Base-by-base conservation (phyloP, 2,113 vertebrate genomes). In the Chelonoidis abingdonii region DNA sequence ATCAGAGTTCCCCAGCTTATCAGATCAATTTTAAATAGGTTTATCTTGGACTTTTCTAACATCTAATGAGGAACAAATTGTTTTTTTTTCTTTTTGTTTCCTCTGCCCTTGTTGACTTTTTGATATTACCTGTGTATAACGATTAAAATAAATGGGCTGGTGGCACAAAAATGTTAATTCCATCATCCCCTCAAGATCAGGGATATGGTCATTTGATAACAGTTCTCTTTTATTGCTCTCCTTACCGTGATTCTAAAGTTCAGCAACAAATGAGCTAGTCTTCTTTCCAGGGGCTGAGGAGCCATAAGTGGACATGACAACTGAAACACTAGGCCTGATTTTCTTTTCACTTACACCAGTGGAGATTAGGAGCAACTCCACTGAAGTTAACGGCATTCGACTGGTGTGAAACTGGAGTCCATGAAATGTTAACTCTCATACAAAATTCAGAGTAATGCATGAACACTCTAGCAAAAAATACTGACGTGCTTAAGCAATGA, bases 1-100 rank as follows among this genome's bases (percentile, higher is more conserved):
- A 97, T 98, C 96, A 97, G 94, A 94, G 95, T 94, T 97, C 80
- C 87, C 3, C 2, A 93, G 96, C 91, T 98, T 97, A 98, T 98
- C 98, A 98, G 98, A 98, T 98, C 98, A 98, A 98, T 98, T 98
- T 98, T 98, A 98, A 98, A 98, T 80, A 96, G 96, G 97, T 98
- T 98, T 98, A 98, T 98, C 97, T 97, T 94, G 88, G 95, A 96
- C 93, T 98, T 98, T 97, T 95, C 96, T 93, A 98, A 89, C 94
- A 95, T 92, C 98, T 98, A 98, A 98, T 97, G 96, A 98, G 95
- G 91, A 98, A 97, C 88, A 98, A 98, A 98, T 97, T 97, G 21
- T 29, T 76, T 95, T 94, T 95, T 81, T 54, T 90, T 49, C 44
- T 85, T 93, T 94, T 93, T 96, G 79, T 97, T 98, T 95, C 93